These are phyloP conservation scores for Drosophila imparisetae DNA, from an alignment of 2,888 invertebrate genomes.

Conservation along the genomic window DNA sequence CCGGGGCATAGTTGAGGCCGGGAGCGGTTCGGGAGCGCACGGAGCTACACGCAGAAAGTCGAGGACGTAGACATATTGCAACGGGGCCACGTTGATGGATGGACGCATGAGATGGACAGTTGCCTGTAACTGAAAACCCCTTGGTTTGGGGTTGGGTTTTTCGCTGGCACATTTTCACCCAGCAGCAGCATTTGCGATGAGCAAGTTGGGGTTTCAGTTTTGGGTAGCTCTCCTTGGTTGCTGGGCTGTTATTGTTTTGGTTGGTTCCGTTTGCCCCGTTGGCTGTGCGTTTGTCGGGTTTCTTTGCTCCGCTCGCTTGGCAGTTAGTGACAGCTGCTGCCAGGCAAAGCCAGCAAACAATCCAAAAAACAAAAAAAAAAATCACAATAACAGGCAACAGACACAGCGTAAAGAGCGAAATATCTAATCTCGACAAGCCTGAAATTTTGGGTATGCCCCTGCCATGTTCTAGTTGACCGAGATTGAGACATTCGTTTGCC, in stretches of 20 bases:
- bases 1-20: constrained; percentile 1
- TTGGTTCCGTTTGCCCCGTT: constrained; percentile 23
- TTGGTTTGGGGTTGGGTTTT: not conserved
- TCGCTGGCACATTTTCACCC: constrained; percentile 28
- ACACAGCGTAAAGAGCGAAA: constrained; percentile 38
- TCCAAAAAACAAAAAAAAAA: constrained; percentile 20
- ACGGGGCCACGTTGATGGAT: constrained; percentile 66
- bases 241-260: constrained; percentile 39
- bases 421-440: constrained; percentile 48
- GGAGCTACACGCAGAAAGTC: constrained; percentile 35
- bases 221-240: constrained; percentile 25
- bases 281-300: constrained; percentile 10
- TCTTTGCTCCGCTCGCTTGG: constrained; percentile 40
- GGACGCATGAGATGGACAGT: constrained; percentile 65
- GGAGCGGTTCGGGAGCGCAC: not conserved
- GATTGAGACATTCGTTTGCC: constrained; percentile 26
- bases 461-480: constrained; percentile 9
- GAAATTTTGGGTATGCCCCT: constrained; percentile 15
- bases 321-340: constrained; percentile 77
- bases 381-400: constrained; percentile 15
- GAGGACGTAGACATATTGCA: constrained; percentile 70
- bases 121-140: constrained; percentile 41
- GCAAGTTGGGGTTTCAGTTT: constrained; percentile 20
- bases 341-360: constrained; percentile 17
- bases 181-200: constrained; percentile 55